These are phyloP conservation scores for Zelostemma sp. DNA, from an alignment of 1,140 invertebrate species.

Conservation along the genomic window DNA sequence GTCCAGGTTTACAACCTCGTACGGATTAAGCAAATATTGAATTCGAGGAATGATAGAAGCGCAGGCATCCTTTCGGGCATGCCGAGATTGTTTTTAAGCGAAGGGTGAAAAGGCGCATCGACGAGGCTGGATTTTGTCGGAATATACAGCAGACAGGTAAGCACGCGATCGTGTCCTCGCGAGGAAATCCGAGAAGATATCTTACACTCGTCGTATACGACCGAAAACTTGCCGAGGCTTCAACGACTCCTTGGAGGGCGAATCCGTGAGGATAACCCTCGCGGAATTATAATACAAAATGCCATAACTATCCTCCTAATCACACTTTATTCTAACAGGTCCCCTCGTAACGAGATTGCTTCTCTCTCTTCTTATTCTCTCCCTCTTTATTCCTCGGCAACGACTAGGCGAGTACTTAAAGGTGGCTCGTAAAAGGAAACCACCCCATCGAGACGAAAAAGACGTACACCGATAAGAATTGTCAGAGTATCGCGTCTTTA, in stretches of 20 bases:
- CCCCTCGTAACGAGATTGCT: slow-evolving; percentile 64
- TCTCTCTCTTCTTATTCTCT: slow-evolving; percentile 25
- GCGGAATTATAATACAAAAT: slow-evolving; percentile 69
- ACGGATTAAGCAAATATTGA: slow-evolving; percentile 33
- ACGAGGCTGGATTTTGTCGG: slow-evolving; percentile 10
- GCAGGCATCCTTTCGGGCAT: too few relatives aligned
- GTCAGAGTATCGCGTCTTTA: slow-evolving; percentile 36
- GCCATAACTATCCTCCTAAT: slow-evolving; percentile 69
- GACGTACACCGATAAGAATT: slow-evolving; percentile 52
- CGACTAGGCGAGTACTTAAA: slow-evolving; percentile 56
- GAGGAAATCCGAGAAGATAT: slow-evolving; percentile 43
- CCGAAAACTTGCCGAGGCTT: slow-evolving; percentile 61
- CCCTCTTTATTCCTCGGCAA: slow-evolving; percentile 45
- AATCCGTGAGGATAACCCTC: slow-evolving; percentile 55
- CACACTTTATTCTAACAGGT: slow-evolving; percentile 69
- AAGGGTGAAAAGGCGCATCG: not conserved
- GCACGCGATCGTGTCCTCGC: slow-evolving; percentile 35
- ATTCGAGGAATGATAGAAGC: slow-evolving; percentile 5
- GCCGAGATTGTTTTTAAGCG: not conserved
- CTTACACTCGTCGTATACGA: slow-evolving; percentile 42
- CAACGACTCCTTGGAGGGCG: slow-evolving; percentile 59
- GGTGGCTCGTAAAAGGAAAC: slow-evolving; percentile 65
- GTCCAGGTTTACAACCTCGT: slow-evolving; percentile 34
- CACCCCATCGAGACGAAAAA: slow-evolving; percentile 58
- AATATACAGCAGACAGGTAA: slow-evolving; percentile 30